Evolutionary conservation across 2,888 invertebrate genomes (phyloP).

Genomic region (Oasisia sp.): DNA sequence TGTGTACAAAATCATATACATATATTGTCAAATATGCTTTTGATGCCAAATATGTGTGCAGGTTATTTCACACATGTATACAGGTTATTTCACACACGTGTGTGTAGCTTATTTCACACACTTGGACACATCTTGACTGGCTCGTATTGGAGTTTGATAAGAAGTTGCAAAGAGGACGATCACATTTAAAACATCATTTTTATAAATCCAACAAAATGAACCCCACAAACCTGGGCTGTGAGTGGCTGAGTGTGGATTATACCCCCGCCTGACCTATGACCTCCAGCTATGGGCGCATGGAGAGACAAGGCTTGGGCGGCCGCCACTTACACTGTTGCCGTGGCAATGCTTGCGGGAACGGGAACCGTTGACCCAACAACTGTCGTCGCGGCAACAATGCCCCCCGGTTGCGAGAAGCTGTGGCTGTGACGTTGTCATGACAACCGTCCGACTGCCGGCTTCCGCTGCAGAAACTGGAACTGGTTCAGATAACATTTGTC

Average conservation of each 20-base stretch:
- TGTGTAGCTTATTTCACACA: no score
- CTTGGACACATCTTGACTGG: no score
- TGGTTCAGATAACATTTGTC: not conserved
- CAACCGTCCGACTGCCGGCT: not conserved
- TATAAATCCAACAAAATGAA: no score
- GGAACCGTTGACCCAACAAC: not conserved
- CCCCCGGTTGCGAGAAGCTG: not conserved
- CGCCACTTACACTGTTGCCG: not conserved
- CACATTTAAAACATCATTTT: no score
- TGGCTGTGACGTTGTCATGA: not conserved
- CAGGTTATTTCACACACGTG: no score
- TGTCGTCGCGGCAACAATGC: not conserved
- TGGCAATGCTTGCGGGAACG: not conserved
- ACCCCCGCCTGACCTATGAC: not conserved
- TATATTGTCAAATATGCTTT: no score
- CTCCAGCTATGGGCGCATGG: not conserved
- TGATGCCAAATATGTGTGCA: no score
- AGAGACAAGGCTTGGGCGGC: not conserved
- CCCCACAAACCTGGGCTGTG: not conserved
- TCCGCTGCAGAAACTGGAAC: not conserved
- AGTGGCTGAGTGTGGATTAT: slow-evolving; percentile 8
- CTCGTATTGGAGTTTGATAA: no score
- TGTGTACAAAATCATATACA: no score
- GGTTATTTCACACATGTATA: no score
- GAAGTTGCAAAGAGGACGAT: no score